Base-by-base conservation (phyloP, 2,888 invertebrate genomes). In the Leptinotarsa tumamoca region DNA sequence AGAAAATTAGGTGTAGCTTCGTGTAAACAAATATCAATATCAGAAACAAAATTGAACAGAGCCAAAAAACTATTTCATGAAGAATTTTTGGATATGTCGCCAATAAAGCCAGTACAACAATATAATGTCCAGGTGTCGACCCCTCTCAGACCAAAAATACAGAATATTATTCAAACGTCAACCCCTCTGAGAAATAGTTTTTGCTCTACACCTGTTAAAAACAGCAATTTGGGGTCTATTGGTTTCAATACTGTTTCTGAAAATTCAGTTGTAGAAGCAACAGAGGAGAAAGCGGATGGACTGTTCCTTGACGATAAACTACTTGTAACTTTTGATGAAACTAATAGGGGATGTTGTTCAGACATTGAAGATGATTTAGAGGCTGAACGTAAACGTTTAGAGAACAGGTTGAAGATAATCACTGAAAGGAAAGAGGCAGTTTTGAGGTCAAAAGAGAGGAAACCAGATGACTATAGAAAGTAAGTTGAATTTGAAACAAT, bases 1-100 rank as follows among this genome's bases (percentile, higher is more conserved):
- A 85, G 81, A 75, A 80, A 85, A 67, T 80, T 87, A 49, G 86
- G 87, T 4, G 75, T 84, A 52, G 81, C 84, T n/a, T 76, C 79
- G n/a, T 84, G 83, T 61, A 86, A 83, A 72, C 85, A 82, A 69
- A 83, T 85, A 74, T 81, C 82, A 58, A 81, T 85, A 52, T 84
- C 85, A 76, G 85, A 82, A 79, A 84, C 78, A 67, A 85, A 82
- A 52, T 77, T 86, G 51, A 80, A 86, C 75, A 84, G 76, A 79
- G 86, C 85, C 4, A 82, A 79, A 76, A 78, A 80, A 17, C 66
- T 86, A 67, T 86, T 84, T 77, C 81, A 80, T 10, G 81, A 84
- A 67, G 79, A 82, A 23, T 71, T 77, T 23, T 5, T 58, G 0
- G 63, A 67, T 13, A 75, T 79, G 18, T 80, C 80, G 2, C 80